phyloP scores from a whole-genome alignment of 2,888 invertebrate species.

The Melieria omissa region DNA sequence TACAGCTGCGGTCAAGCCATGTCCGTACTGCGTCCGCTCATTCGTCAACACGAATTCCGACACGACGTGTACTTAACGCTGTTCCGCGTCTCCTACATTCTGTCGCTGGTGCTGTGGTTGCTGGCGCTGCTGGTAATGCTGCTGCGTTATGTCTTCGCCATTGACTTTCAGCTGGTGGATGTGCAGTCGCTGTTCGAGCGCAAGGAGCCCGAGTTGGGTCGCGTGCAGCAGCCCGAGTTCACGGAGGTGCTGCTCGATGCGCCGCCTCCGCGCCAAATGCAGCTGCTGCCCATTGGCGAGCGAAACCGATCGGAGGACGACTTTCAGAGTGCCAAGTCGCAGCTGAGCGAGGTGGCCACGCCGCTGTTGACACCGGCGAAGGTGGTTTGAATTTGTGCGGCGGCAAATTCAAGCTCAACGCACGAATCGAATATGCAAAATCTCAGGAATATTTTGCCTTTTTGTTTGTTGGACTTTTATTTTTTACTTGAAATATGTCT shows the following conservation, averaged over 20 bases:
- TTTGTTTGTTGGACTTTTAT: neutral
- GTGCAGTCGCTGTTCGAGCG: conserved; percentile 54
- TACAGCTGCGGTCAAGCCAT: conserved; percentile 59
- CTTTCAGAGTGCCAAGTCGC: conserved; percentile 61
- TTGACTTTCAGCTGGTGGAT: conserved; percentile 60
- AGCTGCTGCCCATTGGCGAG: conserved; percentile 29
- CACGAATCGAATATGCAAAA: conserved; percentile 36
- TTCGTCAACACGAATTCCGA: conserved; percentile 53
- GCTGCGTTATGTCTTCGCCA: conserved; percentile 56
- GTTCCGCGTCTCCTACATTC: conserved; percentile 53
- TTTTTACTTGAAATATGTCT: neutral
- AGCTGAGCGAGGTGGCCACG: conserved; percentile 54
- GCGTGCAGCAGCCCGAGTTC: conserved; percentile 41
- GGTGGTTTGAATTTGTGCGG: neutral
- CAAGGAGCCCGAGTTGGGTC: conserved; percentile 34
- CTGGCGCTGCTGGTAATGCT: conserved; percentile 57
- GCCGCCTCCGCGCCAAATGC: conserved; percentile 45
- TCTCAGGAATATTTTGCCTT: conserved; percentile 56
- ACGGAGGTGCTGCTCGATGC: conserved; percentile 48
- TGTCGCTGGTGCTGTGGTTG: conserved; percentile 56
- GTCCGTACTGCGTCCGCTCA: conserved; percentile 55
- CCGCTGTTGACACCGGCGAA: conserved; percentile 46
- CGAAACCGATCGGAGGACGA: conserved; percentile 58
- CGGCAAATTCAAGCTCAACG: neutral
- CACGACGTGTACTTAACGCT: conserved; percentile 55